Percentiles rank a stretch among this genome's conserved stretches.
Conservation (phyloP, 2,888 invertebrate species). For the Horisme vitalbata region DNA sequence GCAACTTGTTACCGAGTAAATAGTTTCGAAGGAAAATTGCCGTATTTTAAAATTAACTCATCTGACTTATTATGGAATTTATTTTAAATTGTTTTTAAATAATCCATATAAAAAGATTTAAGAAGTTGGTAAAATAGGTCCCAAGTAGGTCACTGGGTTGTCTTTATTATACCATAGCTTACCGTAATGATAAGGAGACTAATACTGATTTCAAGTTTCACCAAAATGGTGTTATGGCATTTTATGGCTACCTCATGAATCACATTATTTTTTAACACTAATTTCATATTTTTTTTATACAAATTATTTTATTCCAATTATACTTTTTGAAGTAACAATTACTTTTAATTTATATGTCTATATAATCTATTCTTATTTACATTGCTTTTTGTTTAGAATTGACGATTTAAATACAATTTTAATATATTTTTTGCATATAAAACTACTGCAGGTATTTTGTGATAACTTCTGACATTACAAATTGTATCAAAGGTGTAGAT, state of each 20-base stretch:
- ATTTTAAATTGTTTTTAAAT: too few species aligned
- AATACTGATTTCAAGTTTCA: slow-evolving; percentile 60
- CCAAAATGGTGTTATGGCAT: slow-evolving; percentile 67
- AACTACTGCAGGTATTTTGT: slow-evolving; percentile 37
- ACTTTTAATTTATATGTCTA: slow-evolving; percentile 65
- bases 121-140: too few species aligned
- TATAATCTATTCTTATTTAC: slow-evolving; percentile 77
- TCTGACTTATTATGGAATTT: too few species aligned
- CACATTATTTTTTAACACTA: slow-evolving; percentile 67
- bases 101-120: too few species aligned
- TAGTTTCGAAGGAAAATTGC: too few species aligned
- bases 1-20: too few species aligned
- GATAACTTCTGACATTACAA: slow-evolving; percentile 50
- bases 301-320: slow-evolving; percentile 66
- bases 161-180: slow-evolving; percentile 8
- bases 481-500: slow-evolving; percentile 8
- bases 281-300: slow-evolving; percentile 62
- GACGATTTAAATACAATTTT: slow-evolving; percentile 65
- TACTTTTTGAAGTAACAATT: slow-evolving; percentile 43
- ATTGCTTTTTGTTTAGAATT: slow-evolving; percentile 72
- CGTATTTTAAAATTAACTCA: too few species aligned
- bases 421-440: slow-evolving; percentile 57
- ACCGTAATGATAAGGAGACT: slow-evolving; percentile 35
- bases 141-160: too few species aligned
- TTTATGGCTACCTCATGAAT: slow-evolving; percentile 81